These are phyloP conservation scores for Panzeria rudis DNA, from an alignment of 2,888 invertebrate species.

Conservation along the genomic window DNA sequence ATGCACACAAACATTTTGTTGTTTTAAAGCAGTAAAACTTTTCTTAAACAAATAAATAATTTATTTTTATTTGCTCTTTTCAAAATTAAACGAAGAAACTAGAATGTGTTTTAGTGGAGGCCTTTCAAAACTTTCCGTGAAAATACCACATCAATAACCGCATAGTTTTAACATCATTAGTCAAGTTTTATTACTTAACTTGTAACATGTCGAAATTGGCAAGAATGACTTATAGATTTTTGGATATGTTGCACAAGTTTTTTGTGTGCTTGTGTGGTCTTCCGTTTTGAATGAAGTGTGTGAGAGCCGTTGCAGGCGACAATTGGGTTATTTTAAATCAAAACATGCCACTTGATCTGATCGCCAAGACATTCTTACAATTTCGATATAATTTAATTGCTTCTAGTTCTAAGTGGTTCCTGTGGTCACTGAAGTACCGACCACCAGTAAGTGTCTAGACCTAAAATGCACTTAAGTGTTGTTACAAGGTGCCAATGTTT, in stretches of 20 bases:
- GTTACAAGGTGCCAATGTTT: slow-evolving; percentile 44
- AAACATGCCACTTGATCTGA: slow-evolving; percentile 62
- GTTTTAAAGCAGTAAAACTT: slow-evolving; percentile 60
- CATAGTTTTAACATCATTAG: slow-evolving; percentile 57
- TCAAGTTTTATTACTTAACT: slow-evolving; percentile 20
- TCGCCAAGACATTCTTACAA: neutral
- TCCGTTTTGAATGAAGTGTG: neutral
- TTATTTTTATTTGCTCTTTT: slow-evolving; percentile 5
- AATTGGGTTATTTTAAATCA: slow-evolving; percentile 55
- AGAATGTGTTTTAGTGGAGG: slow-evolving; percentile 17
- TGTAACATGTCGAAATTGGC: neutral
- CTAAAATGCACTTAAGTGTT: slow-evolving; percentile 29
- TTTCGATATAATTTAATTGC: neutral
- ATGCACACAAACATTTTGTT: slow-evolving; percentile 28
- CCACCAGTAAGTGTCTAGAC: slow-evolving; percentile 69
- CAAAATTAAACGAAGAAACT: slow-evolving; percentile 5
- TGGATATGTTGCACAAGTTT: slow-evolving; percentile 16
- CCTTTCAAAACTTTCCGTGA: slow-evolving; percentile 1
- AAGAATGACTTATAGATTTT: neutral
- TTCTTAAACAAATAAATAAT: slow-evolving; percentile 69
- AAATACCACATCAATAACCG: slow-evolving; percentile 61
- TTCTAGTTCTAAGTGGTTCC: slow-evolving; percentile 36
- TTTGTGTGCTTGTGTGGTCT: slow-evolving; percentile 59
- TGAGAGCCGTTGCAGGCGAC: slow-evolving; percentile 50
- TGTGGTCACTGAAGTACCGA: slow-evolving; percentile 55